Evolutionary conservation across 2,888 invertebrate genomes (phyloP), one percentile per base, ranked within the genome.

Genomic region (Metopia argyrocephala): DNA sequence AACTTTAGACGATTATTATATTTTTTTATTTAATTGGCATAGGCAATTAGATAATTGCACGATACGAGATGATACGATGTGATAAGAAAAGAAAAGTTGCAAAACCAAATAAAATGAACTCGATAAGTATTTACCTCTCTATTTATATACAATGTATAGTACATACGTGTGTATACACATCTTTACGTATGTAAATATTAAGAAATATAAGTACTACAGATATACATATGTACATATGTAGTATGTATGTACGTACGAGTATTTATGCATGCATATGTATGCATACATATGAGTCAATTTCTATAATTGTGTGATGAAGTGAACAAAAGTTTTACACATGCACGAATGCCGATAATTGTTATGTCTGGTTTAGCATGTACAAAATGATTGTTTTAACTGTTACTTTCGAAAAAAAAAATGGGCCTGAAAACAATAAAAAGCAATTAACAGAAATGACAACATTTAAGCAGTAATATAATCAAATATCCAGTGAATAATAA

Each of bases 181-280:
- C n/a, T n/a, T n/a, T n/a, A n/a, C n/a, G n/a, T 54, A 46, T 15
- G 15, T 61, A 46, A 66, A 66, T 52, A 46, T 52, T 59, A 54
- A 61, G 66, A 66, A 75, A 68, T 54, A 61, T 74, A n/a, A n/a
- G 38, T 75, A 68, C 52, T 54, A n/a, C n/a, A n/a, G n/a, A n/a
- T 52, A 68, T 23, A 46, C 31, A 62, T 50, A 74, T 50, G 66
- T 66, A 50, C 48, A 57, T 59, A 57, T 6, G 3, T 18, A 15
- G 48, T 48, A 48, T n/a, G 48, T 48, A n/a, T 48, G 38, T 48
- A 31, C 20, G n/a, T 48, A 48, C 6, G 3, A 15, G 18, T n/a
- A n/a, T n/a, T n/a, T n/a, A n/a, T n/a, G n/a, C n/a, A n/a, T n/a
- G n/a, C n/a, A 25, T 25, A 27, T 15, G 15, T 2, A 1, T 2